Evolutionary conservation across 1,140 invertebrate species (phyloP), one percentile per base, ranked within the genome.

Genomic region (Asobara japonica): DNA sequence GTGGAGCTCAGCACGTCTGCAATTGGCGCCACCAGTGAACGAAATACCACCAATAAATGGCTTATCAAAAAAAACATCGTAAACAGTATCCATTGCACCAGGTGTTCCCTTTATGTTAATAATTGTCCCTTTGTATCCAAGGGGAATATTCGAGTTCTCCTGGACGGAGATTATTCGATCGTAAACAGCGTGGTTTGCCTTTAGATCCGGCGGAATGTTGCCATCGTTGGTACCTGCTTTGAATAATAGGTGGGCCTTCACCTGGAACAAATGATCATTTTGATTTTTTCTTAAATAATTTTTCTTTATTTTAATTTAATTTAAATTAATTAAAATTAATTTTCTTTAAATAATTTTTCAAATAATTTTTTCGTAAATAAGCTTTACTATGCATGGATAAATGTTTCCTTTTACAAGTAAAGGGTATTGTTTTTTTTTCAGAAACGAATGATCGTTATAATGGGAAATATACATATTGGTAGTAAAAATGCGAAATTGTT

Each of bases 121-220:
- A 0, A 98, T 89, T 0, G 94, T 97, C 33, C 96, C 97, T 76
- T 91, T 91, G 0, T 91, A 88, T 4, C 96, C 96, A 13, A 95
- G 84, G 0, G 96, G 96, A 7, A 96, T 94, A 1, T 91, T 90
- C 76, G 92, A 94, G 60, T 91, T 90, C 51, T 91, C 89, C 33
- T 92, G 89, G 0, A 94, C 90, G 77, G 93, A 92, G 1, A 97
- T 90, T 38, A 99, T 92, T 67, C 97, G 89, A 83, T 98, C 96
- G 75, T 95, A 93, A 45, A 98, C 78, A 72, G 88, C 77, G 81
- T 91, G 93, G 3, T 88, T 89, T 0, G 91, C 89, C 13, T 83
- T 87, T 0, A 89, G 86, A 86, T 97, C 95, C 0, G 94, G 92
- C 1, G 89, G 77, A 22, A 83, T 65, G 48, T 78, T 83, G 45